Percentiles rank a stretch among this genome's conserved stretches.
phyloP scores from a whole-genome alignment of 1,140 invertebrate species.

The Papilio glaucus region DNA sequence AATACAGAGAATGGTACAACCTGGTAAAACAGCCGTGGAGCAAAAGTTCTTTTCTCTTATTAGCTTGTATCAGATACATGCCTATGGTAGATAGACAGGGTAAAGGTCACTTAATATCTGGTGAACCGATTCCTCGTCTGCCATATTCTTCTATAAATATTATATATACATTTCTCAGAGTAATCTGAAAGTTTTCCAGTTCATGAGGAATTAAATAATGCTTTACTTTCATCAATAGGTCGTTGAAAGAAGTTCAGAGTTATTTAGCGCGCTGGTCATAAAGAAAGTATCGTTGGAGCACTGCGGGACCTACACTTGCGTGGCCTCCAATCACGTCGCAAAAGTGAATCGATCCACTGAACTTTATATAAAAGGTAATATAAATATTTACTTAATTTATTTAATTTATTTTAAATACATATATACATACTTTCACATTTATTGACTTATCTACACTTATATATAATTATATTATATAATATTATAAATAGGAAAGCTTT shows the following conservation, averaged over 20 bases:
- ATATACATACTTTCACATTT: no score
- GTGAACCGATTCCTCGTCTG: no score
- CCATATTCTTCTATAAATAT: no score
- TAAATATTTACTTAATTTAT: constrained; percentile 4
- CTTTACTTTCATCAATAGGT: constrained; percentile 53
- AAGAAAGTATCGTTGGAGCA: constrained; percentile 90
- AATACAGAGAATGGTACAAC: no score
- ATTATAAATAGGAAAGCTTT: no score
- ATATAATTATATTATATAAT: no score
- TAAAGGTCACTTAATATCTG: no score
- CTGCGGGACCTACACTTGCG: constrained; percentile 94
- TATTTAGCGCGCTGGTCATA: constrained; percentile 90
- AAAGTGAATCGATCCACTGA: constrained; percentile 92
- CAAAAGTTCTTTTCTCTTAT: no score
- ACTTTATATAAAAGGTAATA: constrained; percentile 92
- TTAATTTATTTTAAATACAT: background rate
- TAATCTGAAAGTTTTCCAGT: background rate
- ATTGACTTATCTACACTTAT: constrained; percentile 1
- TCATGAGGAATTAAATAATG: background rate
- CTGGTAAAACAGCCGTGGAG: no score
- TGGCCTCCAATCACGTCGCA: constrained; percentile 92
- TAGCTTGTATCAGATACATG: no score
- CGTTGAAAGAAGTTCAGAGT: constrained; percentile 86
- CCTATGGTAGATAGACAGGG: no score
- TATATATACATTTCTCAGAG: constrained; percentile 11